phyloP scores from a whole-genome alignment of 2,113 vertebrate genomes.

The Thalassarche chlororhynchos region DNA sequence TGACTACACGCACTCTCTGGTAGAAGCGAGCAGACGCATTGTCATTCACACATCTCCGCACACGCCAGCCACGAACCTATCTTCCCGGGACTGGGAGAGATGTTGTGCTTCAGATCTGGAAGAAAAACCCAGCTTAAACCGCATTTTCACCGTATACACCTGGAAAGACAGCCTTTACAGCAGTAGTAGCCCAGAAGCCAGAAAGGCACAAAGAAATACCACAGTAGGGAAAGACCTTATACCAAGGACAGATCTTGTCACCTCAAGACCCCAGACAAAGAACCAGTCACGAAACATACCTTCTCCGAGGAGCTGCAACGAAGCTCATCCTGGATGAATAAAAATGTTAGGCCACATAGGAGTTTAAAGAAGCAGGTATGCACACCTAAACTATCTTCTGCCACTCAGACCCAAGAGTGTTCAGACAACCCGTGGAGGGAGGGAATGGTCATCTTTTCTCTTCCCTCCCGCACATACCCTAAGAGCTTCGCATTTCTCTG shows the following conservation, averaged over 20 bases:
- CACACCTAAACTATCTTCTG: neutral
- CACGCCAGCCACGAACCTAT: neutral
- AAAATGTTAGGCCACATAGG: neutral
- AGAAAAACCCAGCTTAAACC: neutral
- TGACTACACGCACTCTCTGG: neutral
- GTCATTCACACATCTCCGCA: neutral
- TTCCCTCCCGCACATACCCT: neutral
- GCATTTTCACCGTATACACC: neutral
- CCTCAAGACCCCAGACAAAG: conserved; percentile 49
- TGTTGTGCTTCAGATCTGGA: neutral
- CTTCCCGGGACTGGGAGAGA: neutral
- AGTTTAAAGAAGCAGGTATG: neutral
- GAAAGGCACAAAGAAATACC: neutral
- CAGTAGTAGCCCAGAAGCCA: conserved; percentile 27
- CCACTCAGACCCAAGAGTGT: neutral
- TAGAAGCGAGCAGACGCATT: neutral
- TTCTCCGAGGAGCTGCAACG: neutral
- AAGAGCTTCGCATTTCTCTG: neutral
- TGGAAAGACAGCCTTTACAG: neutral
- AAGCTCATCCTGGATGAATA: conserved; percentile 14
- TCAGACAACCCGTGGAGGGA: neutral
- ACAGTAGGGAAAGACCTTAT: neutral
- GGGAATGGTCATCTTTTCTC: neutral
- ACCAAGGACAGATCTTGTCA: neutral
- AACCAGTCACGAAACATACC: neutral